Percentiles rank a stretch among this genome's conserved stretches.
phyloP scores from a whole-genome alignment of 2,113 vertebrate genomes.

The Argyrosomus japonicus region DNA sequence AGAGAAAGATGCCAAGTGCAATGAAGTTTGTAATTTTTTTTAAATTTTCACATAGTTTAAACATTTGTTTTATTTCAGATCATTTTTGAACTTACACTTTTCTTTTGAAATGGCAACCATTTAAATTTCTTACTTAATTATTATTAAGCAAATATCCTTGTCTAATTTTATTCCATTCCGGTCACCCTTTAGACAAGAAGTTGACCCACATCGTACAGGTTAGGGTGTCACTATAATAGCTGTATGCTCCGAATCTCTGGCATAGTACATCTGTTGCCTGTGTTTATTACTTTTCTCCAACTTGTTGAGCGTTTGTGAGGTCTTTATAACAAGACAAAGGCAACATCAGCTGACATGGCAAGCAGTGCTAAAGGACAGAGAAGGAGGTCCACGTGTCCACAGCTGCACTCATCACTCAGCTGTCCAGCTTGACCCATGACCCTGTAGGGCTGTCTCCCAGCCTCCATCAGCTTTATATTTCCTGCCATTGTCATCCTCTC shows the following conservation, averaged over 20 bases:
- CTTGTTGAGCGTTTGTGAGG: constrained; percentile 66
- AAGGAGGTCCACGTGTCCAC: constrained; percentile 72
- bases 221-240: constrained; percentile 22
- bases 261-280: constrained; percentile 67
- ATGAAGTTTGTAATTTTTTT: not conserved
- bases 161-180: not conserved
- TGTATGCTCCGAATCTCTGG: constrained; percentile 45
- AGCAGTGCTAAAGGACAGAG: constrained; percentile 49
- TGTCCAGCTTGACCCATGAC: constrained; percentile 79
- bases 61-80: not conserved
- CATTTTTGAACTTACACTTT: not conserved
- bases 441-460: constrained; percentile 68
- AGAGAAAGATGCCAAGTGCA: not conserved
- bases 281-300: constrained; percentile 68
- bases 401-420: constrained; percentile 85
- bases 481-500: constrained; percentile 75
- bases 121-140: not conserved
- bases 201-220: not conserved
- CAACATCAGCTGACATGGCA: constrained; percentile 76
- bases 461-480: constrained; percentile 81
- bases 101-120: not conserved
- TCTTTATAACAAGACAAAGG: constrained; percentile 77
- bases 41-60: not conserved
- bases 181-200: not conserved
- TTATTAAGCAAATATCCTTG: not conserved